Evolutionary conservation across 2,888 invertebrate species (phyloP).

Genomic region (Hydrotaea cyrtoneurina): DNA sequence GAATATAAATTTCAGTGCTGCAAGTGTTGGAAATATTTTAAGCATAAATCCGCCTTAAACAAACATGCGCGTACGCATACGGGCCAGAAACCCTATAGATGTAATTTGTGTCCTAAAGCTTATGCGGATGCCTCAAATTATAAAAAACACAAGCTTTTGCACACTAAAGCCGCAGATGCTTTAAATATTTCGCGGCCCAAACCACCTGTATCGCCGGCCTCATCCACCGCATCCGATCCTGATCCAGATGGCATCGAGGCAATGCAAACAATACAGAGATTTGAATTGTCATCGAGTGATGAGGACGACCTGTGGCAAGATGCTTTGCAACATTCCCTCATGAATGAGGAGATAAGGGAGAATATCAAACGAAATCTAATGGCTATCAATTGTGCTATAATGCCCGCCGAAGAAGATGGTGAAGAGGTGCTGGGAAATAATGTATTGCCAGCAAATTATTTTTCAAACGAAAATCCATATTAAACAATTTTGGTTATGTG

Average conservation of each 20-base stretch:
- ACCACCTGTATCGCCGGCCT: conserved; percentile 53
- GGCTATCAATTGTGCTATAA: conserved; percentile 44
- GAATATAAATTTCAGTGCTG: conserved; percentile 56
- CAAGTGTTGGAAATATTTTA: conserved; percentile 68
- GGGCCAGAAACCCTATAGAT: conserved; percentile 85
- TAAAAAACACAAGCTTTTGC: conserved; percentile 70
- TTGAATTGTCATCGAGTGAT: conserved; percentile 17
- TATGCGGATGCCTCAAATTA: conserved; percentile 82
- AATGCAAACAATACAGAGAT: conserved; percentile 55
- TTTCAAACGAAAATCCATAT: conserved; percentile 34
- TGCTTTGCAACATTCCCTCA: conserved; percentile 54
- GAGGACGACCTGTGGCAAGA: conserved; percentile 56
- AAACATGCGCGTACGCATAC: conserved; percentile 72
- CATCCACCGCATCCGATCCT: conserved; percentile 58
- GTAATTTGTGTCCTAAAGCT: conserved; percentile 84
- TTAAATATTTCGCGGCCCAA: conserved; percentile 47
- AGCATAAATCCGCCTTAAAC: conserved; percentile 64
- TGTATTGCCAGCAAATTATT: conserved; percentile 11
- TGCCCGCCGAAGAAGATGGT: conserved; percentile 32
- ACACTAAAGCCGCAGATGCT: conserved; percentile 67
- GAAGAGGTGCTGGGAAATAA: too few relatives aligned
- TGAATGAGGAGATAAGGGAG: conserved; percentile 42
- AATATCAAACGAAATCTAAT: conserved; percentile 49
- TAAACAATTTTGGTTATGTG: too few relatives aligned
- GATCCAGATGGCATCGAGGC: conserved; percentile 70